Percentiles rank a stretch among this genome's conserved stretches.
Evolutionary conservation across 2,113 vertebrate genomes (phyloP).

Genomic region (Scomber scombrus): DNA sequence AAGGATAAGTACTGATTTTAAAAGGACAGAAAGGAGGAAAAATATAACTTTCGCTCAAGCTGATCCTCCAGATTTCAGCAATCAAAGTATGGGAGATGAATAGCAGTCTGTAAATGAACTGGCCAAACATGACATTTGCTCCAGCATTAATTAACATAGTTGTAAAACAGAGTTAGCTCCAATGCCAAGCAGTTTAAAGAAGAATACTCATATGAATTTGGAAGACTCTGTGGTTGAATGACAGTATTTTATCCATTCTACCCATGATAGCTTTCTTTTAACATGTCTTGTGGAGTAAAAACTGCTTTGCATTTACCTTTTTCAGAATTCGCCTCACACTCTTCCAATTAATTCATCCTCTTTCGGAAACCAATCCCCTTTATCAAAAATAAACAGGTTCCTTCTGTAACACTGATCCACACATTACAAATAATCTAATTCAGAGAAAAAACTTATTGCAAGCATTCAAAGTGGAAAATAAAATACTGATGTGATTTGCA

Average conservation of each 20-base stretch:
- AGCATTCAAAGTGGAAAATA: background rate
- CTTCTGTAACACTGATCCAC: constrained; percentile 40
- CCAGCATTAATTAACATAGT: constrained; percentile 62
- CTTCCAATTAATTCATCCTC: constrained; percentile 46
- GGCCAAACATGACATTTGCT: constrained; percentile 57
- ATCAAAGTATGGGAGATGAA: constrained; percentile 58
- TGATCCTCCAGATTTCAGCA: constrained; percentile 64
- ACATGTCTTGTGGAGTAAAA: constrained; percentile 32
- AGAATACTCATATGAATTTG: constrained; percentile 19
- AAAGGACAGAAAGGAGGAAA: constrained; percentile 20
- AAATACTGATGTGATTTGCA: constrained; percentile 5
- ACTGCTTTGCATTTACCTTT: constrained; percentile 42
- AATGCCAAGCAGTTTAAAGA: constrained; percentile 20
- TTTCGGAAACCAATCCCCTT: constrained; percentile 47
- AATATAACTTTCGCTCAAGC: constrained; percentile 56
- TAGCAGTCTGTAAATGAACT: constrained; percentile 61
- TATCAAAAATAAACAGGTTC: constrained; percentile 53
- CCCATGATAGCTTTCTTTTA: constrained; percentile 1
- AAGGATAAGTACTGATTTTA: constrained; percentile 56
- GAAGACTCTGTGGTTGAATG: background rate
- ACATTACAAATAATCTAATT: constrained; percentile 52
- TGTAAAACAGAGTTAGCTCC: constrained; percentile 55
- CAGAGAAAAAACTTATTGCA: constrained; percentile 12
- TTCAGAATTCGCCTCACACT: constrained; percentile 49
- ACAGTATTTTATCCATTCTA: constrained; percentile 5